Conservation (phyloP, 2,113 vertebrate genomes). For the Talpa occidentalis region DNA sequence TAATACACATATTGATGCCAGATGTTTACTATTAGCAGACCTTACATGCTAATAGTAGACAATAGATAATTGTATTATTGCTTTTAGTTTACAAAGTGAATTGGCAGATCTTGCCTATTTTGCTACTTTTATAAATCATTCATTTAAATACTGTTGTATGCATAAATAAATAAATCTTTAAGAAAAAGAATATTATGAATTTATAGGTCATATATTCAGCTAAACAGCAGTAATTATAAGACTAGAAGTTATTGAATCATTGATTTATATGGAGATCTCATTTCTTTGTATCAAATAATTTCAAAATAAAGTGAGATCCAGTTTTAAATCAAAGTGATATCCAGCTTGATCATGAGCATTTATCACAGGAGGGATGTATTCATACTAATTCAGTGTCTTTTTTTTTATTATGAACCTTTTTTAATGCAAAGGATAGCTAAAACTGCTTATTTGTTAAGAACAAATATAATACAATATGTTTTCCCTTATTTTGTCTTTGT, state of each 20-base stretch:
- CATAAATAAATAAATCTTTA: too few species aligned
- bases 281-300: slow-evolving; percentile 25
- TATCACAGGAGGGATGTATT: neutral
- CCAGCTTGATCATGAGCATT: neutral
- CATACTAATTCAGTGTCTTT: neutral
- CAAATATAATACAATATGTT: neutral
- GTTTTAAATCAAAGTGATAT: neutral
- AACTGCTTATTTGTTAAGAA: neutral
- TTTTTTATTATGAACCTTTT: neutral
- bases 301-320: neutral
- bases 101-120: slow-evolving; percentile 50
- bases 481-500: neutral
- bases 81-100: neutral
- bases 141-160: slow-evolving; percentile 35
- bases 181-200: neutral
- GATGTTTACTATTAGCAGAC: neutral
- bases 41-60: neutral
- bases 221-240: neutral
- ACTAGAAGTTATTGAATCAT: neutral
- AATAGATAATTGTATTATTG: neutral
- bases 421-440: neutral
- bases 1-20: neutral
- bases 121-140: slow-evolving; percentile 25
- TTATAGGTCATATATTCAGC: neutral
- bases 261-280: slow-evolving; percentile 20